Evolutionary conservation across 2,113 vertebrate species (phyloP).

Genomic region (Meles meles): DNA sequence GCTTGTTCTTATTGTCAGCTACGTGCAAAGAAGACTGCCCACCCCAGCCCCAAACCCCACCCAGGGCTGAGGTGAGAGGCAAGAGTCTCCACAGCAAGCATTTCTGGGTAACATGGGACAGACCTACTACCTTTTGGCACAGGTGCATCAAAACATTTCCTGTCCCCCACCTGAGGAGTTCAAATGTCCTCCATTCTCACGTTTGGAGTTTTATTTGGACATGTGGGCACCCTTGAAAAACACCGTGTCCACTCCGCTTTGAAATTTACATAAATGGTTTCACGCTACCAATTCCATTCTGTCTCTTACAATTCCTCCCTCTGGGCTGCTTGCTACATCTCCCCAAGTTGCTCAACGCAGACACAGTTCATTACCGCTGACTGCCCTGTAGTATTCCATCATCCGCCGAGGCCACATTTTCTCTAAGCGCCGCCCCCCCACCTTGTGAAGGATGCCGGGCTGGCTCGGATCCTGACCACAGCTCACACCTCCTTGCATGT

Average conservation of each 20-base stretch:
- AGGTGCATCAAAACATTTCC: background rate
- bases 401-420: fast-evolving
- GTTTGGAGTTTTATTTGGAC: background rate
- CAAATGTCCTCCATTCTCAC: background rate
- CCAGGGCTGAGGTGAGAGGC: background rate
- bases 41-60: background rate
- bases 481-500: background rate
- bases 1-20: background rate
- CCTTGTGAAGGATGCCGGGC: background rate
- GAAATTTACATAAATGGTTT: background rate
- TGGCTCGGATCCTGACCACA: background rate
- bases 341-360: background rate
- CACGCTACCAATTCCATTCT: background rate
- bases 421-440: too few relatives aligned
- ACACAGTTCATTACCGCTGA: background rate
- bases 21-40: background rate
- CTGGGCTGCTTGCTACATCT: background rate
- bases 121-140: background rate
- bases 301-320: background rate
- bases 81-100: background rate
- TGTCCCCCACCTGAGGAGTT: background rate
- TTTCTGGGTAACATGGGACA: background rate
- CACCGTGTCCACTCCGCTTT: background rate
- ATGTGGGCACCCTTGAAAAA: background rate
- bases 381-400: fast-evolving